Evolutionary conservation across 2,797 vertebrate species (phyloP).

Genomic region (Fistularia tabacaria): DNA sequence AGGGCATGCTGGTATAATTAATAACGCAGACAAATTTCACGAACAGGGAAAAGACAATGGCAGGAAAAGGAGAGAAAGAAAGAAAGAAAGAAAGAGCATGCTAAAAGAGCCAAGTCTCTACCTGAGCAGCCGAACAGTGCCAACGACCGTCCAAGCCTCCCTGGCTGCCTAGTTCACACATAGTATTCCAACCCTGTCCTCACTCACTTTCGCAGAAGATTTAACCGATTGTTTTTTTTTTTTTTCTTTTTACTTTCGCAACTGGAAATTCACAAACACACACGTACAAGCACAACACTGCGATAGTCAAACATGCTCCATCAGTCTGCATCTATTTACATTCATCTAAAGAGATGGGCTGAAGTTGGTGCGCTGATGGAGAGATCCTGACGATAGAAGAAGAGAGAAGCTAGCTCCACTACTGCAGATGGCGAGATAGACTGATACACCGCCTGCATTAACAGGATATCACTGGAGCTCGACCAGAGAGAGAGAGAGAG

Average conservation of each 20-base stretch:
- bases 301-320: constrained; percentile 40
- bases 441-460: constrained; percentile 67
- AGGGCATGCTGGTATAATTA: constrained; percentile 43
- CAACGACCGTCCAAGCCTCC: constrained; percentile 71
- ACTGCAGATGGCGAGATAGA: constrained; percentile 76
- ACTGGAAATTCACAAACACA: constrained; percentile 43
- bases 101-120: constrained; percentile 62
- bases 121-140: constrained; percentile 76
- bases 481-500: constrained; percentile 49
- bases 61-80: constrained; percentile 3
- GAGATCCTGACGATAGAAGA: constrained; percentile 63
- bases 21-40: constrained; percentile 21
- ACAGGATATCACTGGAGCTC: constrained; percentile 72
- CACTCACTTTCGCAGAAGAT: constrained; percentile 50
- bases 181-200: constrained; percentile 52
- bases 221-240: constrained; percentile 47
- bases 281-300: constrained; percentile 36
- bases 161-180: constrained; percentile 75
- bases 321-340: constrained; percentile 42
- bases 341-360: constrained; percentile 36
- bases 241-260: constrained; percentile 43
- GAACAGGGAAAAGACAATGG: constrained; percentile 1
- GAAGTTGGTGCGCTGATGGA: constrained; percentile 62
- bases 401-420: constrained; percentile 63
- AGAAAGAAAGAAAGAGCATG: constrained; percentile 39